Base-by-base conservation (phyloP, 2,888 invertebrate species). In the Cyaniris semiargus region DNA sequence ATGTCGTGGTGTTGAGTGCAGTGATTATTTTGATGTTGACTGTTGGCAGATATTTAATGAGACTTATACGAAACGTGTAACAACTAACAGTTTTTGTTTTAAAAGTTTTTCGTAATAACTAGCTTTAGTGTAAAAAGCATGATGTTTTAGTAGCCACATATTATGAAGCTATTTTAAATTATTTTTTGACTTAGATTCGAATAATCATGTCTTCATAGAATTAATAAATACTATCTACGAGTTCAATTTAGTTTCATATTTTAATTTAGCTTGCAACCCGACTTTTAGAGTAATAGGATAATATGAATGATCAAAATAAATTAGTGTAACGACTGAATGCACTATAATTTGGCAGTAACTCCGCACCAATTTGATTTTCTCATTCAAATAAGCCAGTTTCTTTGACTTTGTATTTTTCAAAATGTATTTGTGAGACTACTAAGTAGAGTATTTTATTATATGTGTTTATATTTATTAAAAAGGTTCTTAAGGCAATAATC, bases 1-100 rank as follows among this genome's bases (percentile, higher is more conserved):
- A 94, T 91, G 91, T 91, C 87, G 90, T 91, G 86, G 86, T 94
- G 83, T 88, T 90, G 88, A 92, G 93, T 93, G 91, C 91, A 87
- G 91, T 92, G 89, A 87, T 92, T 80, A 88, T 94, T 83, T 85
- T 94, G 86, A 89, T 93, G 85, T 83, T 94, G 84, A 90, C 92
- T 81, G 85, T 90, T 83, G 89, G 91, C 84, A 92, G 89, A 86
- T 89, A 88, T 83, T 85, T 93, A 83, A 83, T 91, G 80, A 86
- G 90, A 83, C 85, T 93, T 78, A 84, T 93, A 58, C 85, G 88
- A 83, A 89, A 89, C 81, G 87, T 88, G 85, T 90, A 84, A 89
- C 79, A 1, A 83, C 78, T 80, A 80, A 79, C 66, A 56, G 15
- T 76, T 10, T 56, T 23, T 70, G 48, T 70, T 18, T 66, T 8